phyloP scores from a whole-genome alignment of 2,113 vertebrate species.

The Ramphastos sulfuratus region DNA sequence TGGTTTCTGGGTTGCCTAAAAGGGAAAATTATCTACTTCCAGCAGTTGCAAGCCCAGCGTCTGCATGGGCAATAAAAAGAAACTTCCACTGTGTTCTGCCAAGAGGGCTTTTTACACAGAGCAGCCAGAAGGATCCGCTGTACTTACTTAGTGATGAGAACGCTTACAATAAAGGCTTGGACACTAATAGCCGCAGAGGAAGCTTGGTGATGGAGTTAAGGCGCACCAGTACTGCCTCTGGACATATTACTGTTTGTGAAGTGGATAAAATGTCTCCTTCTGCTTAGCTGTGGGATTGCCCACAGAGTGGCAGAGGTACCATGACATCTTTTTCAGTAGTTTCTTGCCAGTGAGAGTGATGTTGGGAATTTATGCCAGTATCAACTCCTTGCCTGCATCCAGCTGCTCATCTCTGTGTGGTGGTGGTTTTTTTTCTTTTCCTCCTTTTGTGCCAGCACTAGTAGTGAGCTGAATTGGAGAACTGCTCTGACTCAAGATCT shows the following conservation, averaged over 20 bases:
- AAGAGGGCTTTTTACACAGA: neutral
- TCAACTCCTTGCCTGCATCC: rapidly evolving
- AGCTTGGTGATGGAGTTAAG: neutral
- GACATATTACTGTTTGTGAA: neutral
- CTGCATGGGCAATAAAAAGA: neutral
- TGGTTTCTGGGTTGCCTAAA: neutral
- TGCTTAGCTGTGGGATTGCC: neutral
- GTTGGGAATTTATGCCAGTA: neutral
- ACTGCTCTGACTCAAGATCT: neutral
- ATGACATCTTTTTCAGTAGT: rapidly evolving
- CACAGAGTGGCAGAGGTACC: neutral
- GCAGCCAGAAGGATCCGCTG: neutral
- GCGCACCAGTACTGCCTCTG: neutral
- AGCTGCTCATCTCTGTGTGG: neutral
- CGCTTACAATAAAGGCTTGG: neutral
- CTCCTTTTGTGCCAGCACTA: neutral
- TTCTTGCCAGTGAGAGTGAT: neutral
- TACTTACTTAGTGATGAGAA: neutral
- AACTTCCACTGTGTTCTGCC: neutral
- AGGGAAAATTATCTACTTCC: neutral
- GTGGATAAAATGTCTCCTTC: neutral
- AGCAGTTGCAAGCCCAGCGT: neutral
- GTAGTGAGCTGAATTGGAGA: neutral
- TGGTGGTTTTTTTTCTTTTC: neutral
- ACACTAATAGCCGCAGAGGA: neutral